Conservation (phyloP, 2,888 invertebrate species). For the Ophioninae sp. region DNA sequence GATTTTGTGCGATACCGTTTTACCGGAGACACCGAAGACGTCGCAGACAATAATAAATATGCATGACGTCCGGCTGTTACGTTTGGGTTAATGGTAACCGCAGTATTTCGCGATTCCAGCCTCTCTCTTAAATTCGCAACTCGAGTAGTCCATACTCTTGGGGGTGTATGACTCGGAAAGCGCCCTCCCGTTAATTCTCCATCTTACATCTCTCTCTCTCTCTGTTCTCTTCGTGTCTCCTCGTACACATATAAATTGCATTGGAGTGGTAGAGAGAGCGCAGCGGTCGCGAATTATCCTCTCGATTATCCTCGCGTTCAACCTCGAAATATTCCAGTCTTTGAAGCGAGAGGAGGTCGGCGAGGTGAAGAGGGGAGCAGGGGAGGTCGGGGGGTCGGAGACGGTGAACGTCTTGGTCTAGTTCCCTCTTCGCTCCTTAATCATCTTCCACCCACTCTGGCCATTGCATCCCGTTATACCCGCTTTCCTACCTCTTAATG, state of each 20-base stretch:
- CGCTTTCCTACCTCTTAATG: conserved; percentile 16
- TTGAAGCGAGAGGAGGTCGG: conserved; percentile 42
- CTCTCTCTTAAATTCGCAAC: conserved; percentile 34
- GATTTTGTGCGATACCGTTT: background rate
- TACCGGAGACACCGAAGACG: background rate
- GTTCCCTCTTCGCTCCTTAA: conserved; percentile 48
- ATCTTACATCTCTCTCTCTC: conserved; percentile 14
- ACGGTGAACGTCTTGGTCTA: conserved; percentile 56
- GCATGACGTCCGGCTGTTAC: conserved; percentile 27
- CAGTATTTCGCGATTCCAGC: conserved; percentile 40
- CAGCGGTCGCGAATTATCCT: conserved; percentile 63
- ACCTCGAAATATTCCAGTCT: conserved; percentile 60
- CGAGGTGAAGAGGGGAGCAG: conserved; percentile 5
- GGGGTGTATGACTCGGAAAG: conserved; percentile 55
- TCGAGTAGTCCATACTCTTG: conserved; percentile 46
- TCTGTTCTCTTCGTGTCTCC: background rate
- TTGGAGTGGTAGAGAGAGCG: conserved; percentile 32
- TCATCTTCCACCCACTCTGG: conserved; percentile 46
- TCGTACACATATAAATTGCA: conserved; percentile 16
- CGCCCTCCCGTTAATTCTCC: conserved; percentile 52
- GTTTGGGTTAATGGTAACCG: conserved; percentile 36
- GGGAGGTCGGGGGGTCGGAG: conserved; percentile 11
- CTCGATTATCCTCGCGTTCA: conserved; percentile 63
- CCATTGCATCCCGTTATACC: conserved; percentile 41
- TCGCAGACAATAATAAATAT: background rate